Base-by-base conservation (phyloP, 2,888 invertebrate species). In the Eilema sororculum region DNA sequence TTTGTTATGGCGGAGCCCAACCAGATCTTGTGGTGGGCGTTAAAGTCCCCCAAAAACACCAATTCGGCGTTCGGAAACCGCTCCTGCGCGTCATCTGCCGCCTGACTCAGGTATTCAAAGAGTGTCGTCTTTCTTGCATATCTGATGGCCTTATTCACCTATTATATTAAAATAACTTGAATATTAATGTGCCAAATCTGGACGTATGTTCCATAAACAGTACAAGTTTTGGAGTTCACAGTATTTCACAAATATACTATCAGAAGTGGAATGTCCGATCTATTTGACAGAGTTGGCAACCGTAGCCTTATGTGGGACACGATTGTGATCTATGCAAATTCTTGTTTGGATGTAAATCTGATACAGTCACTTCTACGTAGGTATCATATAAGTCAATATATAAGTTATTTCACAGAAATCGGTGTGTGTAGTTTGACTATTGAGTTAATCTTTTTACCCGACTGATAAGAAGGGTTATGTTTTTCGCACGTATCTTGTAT, bases 291-390 rank as follows among this genome's bases (percentile, higher is more conserved):
- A 24, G 56, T 68, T 78, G 65, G 77, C 57, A 46, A 75, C 72
- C 71, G 67, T 71, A 65, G 25, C 65, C 59, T 67, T 76, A 69
- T 79, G 77, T 78, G 77, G 76, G 72, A 73, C 74, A 72, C 71
- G 84, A 82, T 84, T 67, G 76, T 69, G 73, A 84, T 81, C 83
- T 83, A 84, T 82, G 84, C 77, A 82, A 82, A 83, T 79, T 65
- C 22, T n/a, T 65, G 68, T 78, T 76, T 69, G 76, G 80, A 80
- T 81, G 75, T 75, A 81, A 80, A 81, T 72, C 58, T 63, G 73
- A 67, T 68, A 72, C 63, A 61, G 33, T n/a, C 57, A 37, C 28
- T 25, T 58, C 25, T 25, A 37, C 61, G 57, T 65, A n/a, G n/a
- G n/a, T n/a, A 77, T 75, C 71, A 72, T 71, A 79, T 69, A 62